phyloP scores from a whole-genome alignment of 2,113 vertebrate species.

The Scophthalmus maximus region DNA sequence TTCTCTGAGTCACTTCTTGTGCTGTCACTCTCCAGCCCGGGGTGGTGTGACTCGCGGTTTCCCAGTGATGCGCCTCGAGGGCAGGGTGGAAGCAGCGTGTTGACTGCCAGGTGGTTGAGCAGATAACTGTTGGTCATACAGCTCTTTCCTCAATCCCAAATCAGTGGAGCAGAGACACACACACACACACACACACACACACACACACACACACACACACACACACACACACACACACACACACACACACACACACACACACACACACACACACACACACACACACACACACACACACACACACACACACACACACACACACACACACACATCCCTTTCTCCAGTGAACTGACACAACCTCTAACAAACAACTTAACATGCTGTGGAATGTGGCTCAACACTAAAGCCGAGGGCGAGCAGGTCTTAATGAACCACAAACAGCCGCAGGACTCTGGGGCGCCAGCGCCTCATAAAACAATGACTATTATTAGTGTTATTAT shows the following conservation, averaged over 20 bases:
- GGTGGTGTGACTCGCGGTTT: conserved; percentile 38
- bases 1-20: conserved; percentile 25
- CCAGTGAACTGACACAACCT: conserved; percentile 29
- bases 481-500: conserved; percentile 65
- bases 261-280: conserved; percentile 48
- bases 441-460: conserved; percentile 62
- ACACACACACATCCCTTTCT: conserved; percentile 48
- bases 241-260: conserved; percentile 43
- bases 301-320: conserved; percentile 50
- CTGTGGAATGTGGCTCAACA: conserved; percentile 61
- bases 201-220: conserved; percentile 47
- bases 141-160: conserved; percentile 36
- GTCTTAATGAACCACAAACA: conserved; percentile 62
- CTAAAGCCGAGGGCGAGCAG: conserved; percentile 39
- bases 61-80: conserved; percentile 51
- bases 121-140: conserved; percentile 42
- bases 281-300: conserved; percentile 47
- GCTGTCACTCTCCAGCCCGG: conserved; percentile 9
- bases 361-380: conserved; percentile 55
- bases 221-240: conserved; percentile 45
- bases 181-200: conserved; percentile 48
- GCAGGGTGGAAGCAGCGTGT: conserved; percentile 40
- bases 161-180: conserved; percentile 53
- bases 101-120: conserved; percentile 50
- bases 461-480: conserved; percentile 52